Conservation (phyloP, 2,888 invertebrate species). For the Epinotia nisella region DNA sequence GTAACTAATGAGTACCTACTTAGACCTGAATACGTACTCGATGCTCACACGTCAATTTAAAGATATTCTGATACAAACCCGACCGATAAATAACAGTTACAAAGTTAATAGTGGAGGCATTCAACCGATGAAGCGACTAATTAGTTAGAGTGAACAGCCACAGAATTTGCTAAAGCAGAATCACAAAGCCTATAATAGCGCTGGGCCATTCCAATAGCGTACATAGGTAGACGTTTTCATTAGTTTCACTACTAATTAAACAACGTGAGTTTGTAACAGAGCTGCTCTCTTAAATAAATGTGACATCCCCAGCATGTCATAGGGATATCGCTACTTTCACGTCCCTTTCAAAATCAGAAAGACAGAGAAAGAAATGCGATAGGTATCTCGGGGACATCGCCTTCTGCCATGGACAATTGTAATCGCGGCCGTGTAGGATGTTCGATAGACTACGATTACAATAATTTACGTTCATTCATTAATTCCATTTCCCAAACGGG, state of each 20-base stretch:
- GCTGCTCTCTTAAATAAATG: background rate
- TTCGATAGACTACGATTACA: background rate
- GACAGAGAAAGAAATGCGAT: no score
- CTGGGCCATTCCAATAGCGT: constrained; percentile 48
- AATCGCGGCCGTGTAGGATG: background rate
- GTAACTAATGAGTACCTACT: background rate
- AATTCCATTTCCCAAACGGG: no score
- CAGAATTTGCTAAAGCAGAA: constrained; percentile 52
- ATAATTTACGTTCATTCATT: background rate
- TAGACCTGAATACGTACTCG: background rate
- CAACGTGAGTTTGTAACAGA: background rate
- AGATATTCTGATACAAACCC: background rate
- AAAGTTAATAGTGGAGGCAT: constrained; percentile 51
- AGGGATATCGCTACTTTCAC: no score
- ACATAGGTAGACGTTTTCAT: background rate
- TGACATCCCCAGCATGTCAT: no score
- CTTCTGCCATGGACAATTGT: no score
- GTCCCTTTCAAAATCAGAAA: no score
- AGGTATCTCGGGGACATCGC: no score
- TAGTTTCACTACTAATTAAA: background rate
- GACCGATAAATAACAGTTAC: constrained; percentile 5
- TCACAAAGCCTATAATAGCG: constrained; percentile 58
- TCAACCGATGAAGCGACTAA: constrained; percentile 55
- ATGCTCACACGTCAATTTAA: background rate
- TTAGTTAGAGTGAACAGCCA: constrained; percentile 54